Evolutionary conservation across 2,888 invertebrate species (phyloP), one percentile per base, ranked within the genome.

Genomic region (Pantelozetes paolii): DNA sequence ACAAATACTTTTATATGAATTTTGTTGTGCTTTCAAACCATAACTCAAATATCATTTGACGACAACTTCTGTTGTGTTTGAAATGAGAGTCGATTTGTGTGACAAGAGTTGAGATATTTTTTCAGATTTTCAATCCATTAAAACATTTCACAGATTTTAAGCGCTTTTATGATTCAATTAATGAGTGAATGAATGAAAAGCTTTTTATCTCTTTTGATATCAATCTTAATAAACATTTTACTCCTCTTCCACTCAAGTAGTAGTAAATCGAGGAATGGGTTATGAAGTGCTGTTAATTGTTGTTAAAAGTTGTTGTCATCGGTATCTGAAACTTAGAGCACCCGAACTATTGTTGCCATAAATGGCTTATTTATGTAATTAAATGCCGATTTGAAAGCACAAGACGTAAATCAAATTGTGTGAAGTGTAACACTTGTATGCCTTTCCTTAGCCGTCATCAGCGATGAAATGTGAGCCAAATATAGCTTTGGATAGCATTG

Each of bases 401-500:
- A 62, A 11, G 6, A 62, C 26, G 62, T 62, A 11, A 11, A 11
- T 11, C 15, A 30, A 57, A 62, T 62, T 32, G 62, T 62, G 62
- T 62, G 62, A 62, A 62, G n/a, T 62, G 62, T 62, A 62, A 62
- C 32, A 62, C 20, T 62, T 62, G 62, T 62, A 62, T 62, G 62
- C 62, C 62, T 62, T 32, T 62, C 62, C 62, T 62, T 62, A 62
- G 62, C 62, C 32, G 32, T 62, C 62, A 62, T 30, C 62, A 62
- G 50, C 62, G 62, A 30, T 62, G 28, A 62, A 62, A 62, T n/a
- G 32, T 62, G 62, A 62, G 62, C 62, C 11, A 9, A 62, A 62
- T 62, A 62, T 62, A 62, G 62, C 62, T 62, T 62, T 62, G 62
- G 62, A 32, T 54, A 54, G 54, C 54, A 62, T 30, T 62, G 62